These are phyloP conservation scores for Nyctalus aviator DNA, from an alignment of 2,797 vertebrate genomes.

Conservation along the genomic window DNA sequence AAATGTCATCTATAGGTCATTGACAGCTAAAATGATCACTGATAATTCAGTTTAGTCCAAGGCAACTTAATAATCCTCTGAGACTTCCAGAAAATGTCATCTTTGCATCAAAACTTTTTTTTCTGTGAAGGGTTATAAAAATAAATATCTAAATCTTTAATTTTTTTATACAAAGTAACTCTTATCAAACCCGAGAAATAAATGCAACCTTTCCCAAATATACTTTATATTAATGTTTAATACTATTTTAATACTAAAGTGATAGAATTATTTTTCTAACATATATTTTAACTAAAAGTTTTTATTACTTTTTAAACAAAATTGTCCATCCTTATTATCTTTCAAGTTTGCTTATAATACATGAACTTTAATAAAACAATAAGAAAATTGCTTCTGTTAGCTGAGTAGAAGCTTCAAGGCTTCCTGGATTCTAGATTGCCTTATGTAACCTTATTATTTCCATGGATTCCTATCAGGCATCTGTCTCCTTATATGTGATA, in stretches of 20 bases:
- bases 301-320: not conserved
- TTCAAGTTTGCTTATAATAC: not conserved
- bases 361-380: not conserved
- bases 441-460: not conserved
- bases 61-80: slow-evolving; percentile 85
- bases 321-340: not conserved
- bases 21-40: slow-evolving; percentile 86
- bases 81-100: slow-evolving; percentile 87
- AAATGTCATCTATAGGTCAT: slow-evolving; percentile 91
- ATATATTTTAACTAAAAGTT: not conserved
- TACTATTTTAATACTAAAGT: not conserved
- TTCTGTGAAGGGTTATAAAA: slow-evolving; percentile 78
- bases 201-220: slow-evolving; percentile 72
- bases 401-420: not conserved
- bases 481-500: not conserved
- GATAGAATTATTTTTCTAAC: not conserved
- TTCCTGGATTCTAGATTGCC: not conserved
- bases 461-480: not conserved
- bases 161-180: slow-evolving; percentile 69
- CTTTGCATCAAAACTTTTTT: slow-evolving; percentile 82
- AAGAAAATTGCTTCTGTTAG: not conserved
- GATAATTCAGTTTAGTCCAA: slow-evolving; percentile 81
- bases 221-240: not conserved
- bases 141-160: slow-evolving; percentile 56
- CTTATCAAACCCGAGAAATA: slow-evolving; percentile 64